phyloP scores from a whole-genome alignment of 2,888 invertebrate genomes.

The Fragum sueziense region DNA sequence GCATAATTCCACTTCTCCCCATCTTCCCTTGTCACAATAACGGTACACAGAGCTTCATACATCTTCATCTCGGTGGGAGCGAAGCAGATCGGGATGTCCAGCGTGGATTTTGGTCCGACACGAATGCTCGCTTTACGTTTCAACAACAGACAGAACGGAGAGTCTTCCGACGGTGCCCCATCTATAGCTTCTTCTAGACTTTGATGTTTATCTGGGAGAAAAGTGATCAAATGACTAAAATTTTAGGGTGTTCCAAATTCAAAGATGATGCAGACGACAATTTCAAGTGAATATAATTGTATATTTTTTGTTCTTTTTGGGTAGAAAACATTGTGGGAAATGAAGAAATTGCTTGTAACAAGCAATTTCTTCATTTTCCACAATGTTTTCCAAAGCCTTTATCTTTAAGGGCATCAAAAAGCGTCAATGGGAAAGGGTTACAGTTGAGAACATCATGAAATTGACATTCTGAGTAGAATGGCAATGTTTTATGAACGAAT shows the following conservation, averaged over 20 bases:
- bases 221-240: too few species aligned
- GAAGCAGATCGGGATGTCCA: slow-evolving; percentile 82
- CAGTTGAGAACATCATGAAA: neutral
- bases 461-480: too few species aligned
- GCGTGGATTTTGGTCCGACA: slow-evolving; percentile 79
- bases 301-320: too few species aligned
- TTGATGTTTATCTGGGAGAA: slow-evolving; percentile 62
- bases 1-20: slow-evolving; percentile 67
- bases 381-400: too few species aligned
- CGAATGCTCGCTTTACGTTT: slow-evolving; percentile 72
- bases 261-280: too few species aligned
- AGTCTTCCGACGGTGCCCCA: slow-evolving; percentile 56
- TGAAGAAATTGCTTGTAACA: too few species aligned
- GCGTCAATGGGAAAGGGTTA: neutral
- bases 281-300: too few species aligned
- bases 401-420: too few species aligned
- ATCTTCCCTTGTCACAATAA: slow-evolving; percentile 77
- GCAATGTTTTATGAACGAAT: too few species aligned
- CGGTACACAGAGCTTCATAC: slow-evolving; percentile 76
- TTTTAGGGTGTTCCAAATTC: too few species aligned
- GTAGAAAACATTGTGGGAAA: too few species aligned
- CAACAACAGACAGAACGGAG: slow-evolving; percentile 79
- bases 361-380: too few species aligned
- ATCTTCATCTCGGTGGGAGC: slow-evolving; percentile 79
- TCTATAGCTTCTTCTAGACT: slow-evolving; percentile 57